Evolutionary conservation across 2,888 invertebrate genomes (phyloP).

Genomic region (Nomada fabriciana): DNA sequence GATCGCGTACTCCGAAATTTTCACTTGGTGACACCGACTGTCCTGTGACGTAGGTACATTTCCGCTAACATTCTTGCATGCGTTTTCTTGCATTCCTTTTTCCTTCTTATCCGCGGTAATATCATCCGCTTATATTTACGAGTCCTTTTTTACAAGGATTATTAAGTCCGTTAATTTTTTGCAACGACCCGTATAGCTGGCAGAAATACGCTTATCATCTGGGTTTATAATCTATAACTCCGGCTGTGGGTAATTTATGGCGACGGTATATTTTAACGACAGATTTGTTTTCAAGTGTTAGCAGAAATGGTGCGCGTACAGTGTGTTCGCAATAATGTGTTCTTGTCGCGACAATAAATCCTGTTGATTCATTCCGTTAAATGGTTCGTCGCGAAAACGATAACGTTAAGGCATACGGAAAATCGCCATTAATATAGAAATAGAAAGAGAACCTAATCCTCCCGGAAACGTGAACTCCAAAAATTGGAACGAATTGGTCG

Average conservation of each 20-base stretch:
- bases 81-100: too few relatives aligned
- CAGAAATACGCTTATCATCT: not conserved
- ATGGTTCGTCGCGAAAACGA: not conserved
- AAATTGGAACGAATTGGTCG: not conserved
- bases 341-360: not conserved
- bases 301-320: not conserved
- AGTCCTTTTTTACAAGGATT: too few relatives aligned
- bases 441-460: not conserved
- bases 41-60: slow-evolving; percentile 55
- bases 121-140: not conserved
- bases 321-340: not conserved
- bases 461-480: not conserved
- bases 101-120: too few relatives aligned
- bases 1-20: slow-evolving; percentile 51
- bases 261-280: not conserved
- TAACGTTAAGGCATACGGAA: not conserved
- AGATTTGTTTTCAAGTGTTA: not conserved
- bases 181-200: not conserved
- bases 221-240: not conserved
- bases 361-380: not conserved
- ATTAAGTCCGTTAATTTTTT: not conserved
- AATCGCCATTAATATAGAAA: not conserved
- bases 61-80: slow-evolving; percentile 53
- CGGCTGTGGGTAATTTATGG: not conserved
- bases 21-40: slow-evolving; percentile 53